Base-by-base conservation (phyloP, 2,888 invertebrate genomes). In the Gastrophysa polygoni region DNA sequence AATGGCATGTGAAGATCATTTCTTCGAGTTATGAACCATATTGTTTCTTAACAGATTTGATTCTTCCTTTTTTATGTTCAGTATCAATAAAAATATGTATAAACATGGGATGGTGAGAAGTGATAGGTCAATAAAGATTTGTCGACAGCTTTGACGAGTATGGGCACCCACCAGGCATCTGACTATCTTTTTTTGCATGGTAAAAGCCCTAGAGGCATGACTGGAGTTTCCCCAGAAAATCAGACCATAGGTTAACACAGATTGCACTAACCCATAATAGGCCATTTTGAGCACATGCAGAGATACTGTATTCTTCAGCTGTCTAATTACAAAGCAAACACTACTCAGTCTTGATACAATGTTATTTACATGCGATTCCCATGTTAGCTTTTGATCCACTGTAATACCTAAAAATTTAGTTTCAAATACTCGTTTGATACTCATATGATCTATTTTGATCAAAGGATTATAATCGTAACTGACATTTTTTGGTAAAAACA, bases 401-500 rank as follows among this genome's bases (percentile, higher is more conserved):
- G 6, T 14, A 11, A 48, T 21, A 48, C 48, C 24, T 0, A 48
- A 14, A 14, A n/a, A 48, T 48, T 48, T 0, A n/a, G 24, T 21
- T 20, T 48, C 24, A n/a, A 21, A 14, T 14, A 48, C 48, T 48
- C 14, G 11, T 10, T 24, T 24, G 24, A 48, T 21, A n/a, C 21
- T 21, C 14, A 21, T 48, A 21, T 48, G 46, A 46, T 46, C 11
- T 46, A 20, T 47, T 47, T 20, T 16, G 10, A 46, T 20, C 17
- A 46, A 20, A 48, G 14, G 24, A 24, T 21, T 24, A 21, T 48
- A 54, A 20, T 54, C 43, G 38, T 20, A 54, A 20, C 16, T 21
- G 2, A 54, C 16, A 16, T 55, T 49, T 10, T 56, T 48, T 56
- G 11, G 56, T 46, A 29, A 28, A 48, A 29, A 49, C 7, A 16